A percentile compares a stretch with the other conserved stretches of the same genome.
Conservation (phyloP, 2,797 vertebrate genomes). For the Sebastes glaucus region DNA sequence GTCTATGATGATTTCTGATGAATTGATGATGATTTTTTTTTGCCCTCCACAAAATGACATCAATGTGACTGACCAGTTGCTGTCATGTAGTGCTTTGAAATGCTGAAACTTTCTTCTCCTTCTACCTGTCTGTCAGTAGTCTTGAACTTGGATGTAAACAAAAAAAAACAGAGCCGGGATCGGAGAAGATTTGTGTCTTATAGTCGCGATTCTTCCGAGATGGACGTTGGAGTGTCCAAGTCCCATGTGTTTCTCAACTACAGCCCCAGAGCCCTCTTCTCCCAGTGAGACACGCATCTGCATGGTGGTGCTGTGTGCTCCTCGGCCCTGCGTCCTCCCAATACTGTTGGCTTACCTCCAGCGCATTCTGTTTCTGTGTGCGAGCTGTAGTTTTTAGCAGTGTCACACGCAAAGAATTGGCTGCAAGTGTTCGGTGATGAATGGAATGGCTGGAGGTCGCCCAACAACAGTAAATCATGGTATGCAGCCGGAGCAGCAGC, state of each 20-base stretch:
- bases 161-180: slow-evolving; percentile 18
- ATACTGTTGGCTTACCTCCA: slow-evolving; percentile 42
- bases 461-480: slow-evolving; percentile 20
- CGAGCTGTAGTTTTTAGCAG: neutral
- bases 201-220: slow-evolving; percentile 57
- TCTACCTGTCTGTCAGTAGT: slow-evolving; percentile 51
- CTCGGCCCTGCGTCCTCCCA: neutral
- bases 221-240: slow-evolving; percentile 75
- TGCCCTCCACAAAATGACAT: neutral
- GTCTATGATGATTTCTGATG: neutral
- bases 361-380: slow-evolving; percentile 8
- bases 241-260: slow-evolving; percentile 74
- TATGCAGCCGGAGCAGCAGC: slow-evolving; percentile 24
- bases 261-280: slow-evolving; percentile 70
- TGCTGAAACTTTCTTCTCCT: slow-evolving; percentile 37
- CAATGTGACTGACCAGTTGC: neutral
- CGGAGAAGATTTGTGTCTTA: slow-evolving; percentile 55
- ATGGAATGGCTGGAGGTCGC: slow-evolving; percentile 47
- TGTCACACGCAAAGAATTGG: slow-evolving; percentile 15
- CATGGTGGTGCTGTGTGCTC: slow-evolving; percentile 62
- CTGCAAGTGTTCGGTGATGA: neutral
- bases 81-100: slow-evolving; percentile 20
- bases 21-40: neutral
- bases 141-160: slow-evolving; percentile 34
- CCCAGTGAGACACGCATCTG: slow-evolving; percentile 76